Conservation (phyloP, 2,888 invertebrate species). For the Zhuqinia jingwanae region DNA sequence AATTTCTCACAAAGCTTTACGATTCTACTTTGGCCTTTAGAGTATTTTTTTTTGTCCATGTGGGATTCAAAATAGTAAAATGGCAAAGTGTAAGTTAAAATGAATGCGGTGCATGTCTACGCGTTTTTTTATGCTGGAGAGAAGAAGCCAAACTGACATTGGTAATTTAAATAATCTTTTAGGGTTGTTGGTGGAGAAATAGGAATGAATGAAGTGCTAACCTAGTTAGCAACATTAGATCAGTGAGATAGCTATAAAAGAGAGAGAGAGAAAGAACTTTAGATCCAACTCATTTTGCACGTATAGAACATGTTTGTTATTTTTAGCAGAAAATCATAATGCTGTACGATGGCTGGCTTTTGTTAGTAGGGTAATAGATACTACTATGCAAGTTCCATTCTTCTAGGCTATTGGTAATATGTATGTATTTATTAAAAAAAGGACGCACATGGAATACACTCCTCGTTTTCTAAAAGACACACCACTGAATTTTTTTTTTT, state of each 20-base stretch:
- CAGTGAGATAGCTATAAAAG: no score
- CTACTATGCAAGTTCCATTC: no score
- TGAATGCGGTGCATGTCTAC: neutral
- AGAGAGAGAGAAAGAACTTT: no score
- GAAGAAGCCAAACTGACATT: conserved; percentile 57
- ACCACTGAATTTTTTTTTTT: no score
- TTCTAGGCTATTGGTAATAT: neutral
- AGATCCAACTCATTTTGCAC: neutral
- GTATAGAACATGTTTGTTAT: neutral
- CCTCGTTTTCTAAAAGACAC: no score
- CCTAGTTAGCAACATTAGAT: neutral
- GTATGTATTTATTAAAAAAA: neutral
- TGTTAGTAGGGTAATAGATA: no score
- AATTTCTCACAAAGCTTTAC: conserved; percentile 37
- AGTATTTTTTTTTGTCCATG: neutral
- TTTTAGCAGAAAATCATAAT: neutral
- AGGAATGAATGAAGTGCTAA: conserved; percentile 2
- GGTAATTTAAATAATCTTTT: conserved; percentile 66
- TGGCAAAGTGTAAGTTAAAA: conserved; percentile 1
- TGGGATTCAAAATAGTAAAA: neutral
- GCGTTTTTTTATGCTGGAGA: neutral
- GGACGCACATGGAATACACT: conserved; percentile 37
- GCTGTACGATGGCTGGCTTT: no score
- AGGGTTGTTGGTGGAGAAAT: neutral
- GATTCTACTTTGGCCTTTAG: no score